Base-by-base conservation (phyloP, 37 sponge, comb jelly and placozoan genomes). In the Axinella damicornis region DNA sequence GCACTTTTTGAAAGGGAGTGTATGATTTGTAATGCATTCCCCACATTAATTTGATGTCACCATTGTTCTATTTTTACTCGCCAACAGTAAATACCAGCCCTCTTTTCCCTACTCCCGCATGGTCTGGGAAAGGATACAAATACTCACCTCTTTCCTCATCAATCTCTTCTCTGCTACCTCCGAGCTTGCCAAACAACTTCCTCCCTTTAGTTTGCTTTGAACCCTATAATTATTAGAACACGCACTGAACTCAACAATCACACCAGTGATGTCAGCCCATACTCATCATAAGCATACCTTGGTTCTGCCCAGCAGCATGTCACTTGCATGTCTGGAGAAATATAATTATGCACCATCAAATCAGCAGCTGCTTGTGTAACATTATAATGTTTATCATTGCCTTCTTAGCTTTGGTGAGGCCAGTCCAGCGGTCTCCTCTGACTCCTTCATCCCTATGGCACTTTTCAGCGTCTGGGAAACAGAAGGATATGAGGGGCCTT, bases 371-470 rank as follows among this genome's bases (percentile, higher is more conserved):
- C 63, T 25, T 61, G 63, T 4, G 11, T 14, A 11, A 5, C 63
- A 61, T 11, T 5, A n/a, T 4, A 14, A 14, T 25, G 25, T 61
- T 61, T 31, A 20, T 12, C 18, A 22, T 78, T 69, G 65, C 85
- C 76, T 74, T 33, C 2, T 28, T n/a, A 71, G 22, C n/a, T 79
- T 83, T 28, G 90, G 90, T 24, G 90, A 89, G 20, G 84, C 76
- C 21, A 89, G 79, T 19, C 90, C 90, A 37, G 90, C 78, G 11
- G 46, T 71, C 28, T 89, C 90, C 1, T 87, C 88, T 64, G 79
- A 65, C 0, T 70, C 85, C 56, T 78, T 83, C 73, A 89, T 89
- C 19, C 90, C 90, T 55, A 89, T 84, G 71, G 79, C 90, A 83
- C 90, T 89, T 55, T 89, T 89, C 37, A 89, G 59, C 30, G 85